Evolutionary conservation across 2,113 vertebrate genomes (phyloP), one percentile per base, ranked within the genome.

Genomic region (Dunckerocampus dactyliophorus): DNA sequence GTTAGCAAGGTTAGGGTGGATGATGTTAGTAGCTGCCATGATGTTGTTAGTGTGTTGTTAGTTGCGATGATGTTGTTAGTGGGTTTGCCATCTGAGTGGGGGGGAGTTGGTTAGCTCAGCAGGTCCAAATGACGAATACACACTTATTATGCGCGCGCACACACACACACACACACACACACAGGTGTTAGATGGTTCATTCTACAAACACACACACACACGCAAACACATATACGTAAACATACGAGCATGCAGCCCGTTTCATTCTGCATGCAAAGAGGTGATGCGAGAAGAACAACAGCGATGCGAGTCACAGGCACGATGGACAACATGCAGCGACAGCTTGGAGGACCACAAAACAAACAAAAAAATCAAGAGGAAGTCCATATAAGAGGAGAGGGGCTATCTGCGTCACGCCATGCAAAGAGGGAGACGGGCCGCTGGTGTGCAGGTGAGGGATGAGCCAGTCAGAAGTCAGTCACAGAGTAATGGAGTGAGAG

Each of bases 401-500:
- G 65, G 53, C 67, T 81, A 16, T 86, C 69, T 82, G 71, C 59
- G 60, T 81, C 78, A 82, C 71, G 60, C 71, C 88, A 90, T 90
- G 89, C 90, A 87, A 67, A 39, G 4, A 37, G 39, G 46, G 90
- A 90, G 91, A 86, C 88, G 92, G 86, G 89, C 85, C 80, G 92
- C 88, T 92, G 79, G 88, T 82, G 78, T 87, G 87, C 87, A 86
- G 81, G 78, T 84, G 80, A 77, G 81, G 74, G 75, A 82, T 84
- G 92, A 94, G 92, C 92, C 93, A 93, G 92, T 92, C 88, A 91
- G 90, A 88, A 87, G 92, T 95, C 91, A 94, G 92, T 89, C 91
- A 95, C 93, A 93, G 91, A 93, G 92, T 92, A 93, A 96, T 97
- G 94, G 92, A 93, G 92, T 92, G 90, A 92, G 61, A 65, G 74